Evolutionary conservation across 2,113 vertebrate species (phyloP), one percentile per base, ranked within the genome.

Genomic region (Eulemur rufifrons): DNA sequence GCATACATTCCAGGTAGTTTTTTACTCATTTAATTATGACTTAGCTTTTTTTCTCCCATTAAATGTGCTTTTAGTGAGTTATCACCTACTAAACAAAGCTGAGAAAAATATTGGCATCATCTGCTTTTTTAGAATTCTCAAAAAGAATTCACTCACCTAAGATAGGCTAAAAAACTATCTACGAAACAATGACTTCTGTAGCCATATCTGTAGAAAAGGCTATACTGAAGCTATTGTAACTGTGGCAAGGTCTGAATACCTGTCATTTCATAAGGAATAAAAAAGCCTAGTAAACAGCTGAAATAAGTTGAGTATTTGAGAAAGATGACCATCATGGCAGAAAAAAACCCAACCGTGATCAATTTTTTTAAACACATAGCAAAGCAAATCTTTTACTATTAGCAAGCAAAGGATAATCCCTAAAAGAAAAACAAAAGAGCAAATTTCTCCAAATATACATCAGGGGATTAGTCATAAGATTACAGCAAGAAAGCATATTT

Each of bases 391-490:
- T 96, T 97, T 98, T 94, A 97, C 73, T 97, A 97, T 97, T 93
- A 96, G 90, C 86, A 97, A 98, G 98, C 97, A 98, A 98, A 98
- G 64, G 76, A 97, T 83, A 95, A 90, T 66, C 50, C 86, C 74
- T 93, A 89, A 81, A 98, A 94, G 91, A 97, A 98, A 96, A 96
- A 95, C 63, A 95, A 98, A 97, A 96, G 92, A 98, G 97, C 96
- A 96, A 97, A 98, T 97, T 97, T 98, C 94, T 97, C 94, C 93
- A 98, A 98, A 98, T 98, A 98, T 94, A 97, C 91, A 97, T 98
- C 96, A 98, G 99, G 99, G 99, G 99, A 99, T 99, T 99, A 99
- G 99, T 99, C 98, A 98, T 99, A 99, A 99, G 99, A 99, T 99
- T 99, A 99, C 99, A 99, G 99, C 99, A 99, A 99, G 99, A 99